Conservation (phyloP, 2,113 vertebrate genomes). For the Falcunculus frontatus region DNA sequence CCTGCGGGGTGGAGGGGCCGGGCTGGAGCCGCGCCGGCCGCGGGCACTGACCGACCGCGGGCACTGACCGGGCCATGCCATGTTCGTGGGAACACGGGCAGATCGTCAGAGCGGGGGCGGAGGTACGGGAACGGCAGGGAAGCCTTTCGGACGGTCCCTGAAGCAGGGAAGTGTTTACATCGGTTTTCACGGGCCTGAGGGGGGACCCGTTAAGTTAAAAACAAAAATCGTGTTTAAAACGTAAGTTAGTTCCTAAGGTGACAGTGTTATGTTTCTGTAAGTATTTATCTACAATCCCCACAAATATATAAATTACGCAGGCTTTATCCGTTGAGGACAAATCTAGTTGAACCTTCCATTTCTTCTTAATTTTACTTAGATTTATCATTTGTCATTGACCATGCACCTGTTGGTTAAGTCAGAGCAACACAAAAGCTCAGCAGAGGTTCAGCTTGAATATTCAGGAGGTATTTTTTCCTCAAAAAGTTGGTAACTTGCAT, state of each 20-base stretch:
- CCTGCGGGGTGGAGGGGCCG: neutral
- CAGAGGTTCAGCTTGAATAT: neutral
- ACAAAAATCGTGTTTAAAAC: neutral
- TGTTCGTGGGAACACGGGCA: fast-evolving
- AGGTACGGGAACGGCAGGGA: fast-evolving
- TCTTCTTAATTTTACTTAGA: neutral
- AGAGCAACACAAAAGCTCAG: neutral
- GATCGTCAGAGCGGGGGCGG: fast-evolving
- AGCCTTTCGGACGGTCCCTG: neutral
- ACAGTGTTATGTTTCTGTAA: neutral
- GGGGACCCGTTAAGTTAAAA: neutral
- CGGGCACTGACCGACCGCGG: too few species aligned
- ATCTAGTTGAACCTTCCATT: fast-evolving
- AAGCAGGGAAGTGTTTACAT: neutral
- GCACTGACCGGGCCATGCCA: fast-evolving
- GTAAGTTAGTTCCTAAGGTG: too few species aligned
- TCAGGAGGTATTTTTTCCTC: neutral
- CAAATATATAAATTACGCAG: neutral
- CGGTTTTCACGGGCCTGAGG: neutral
- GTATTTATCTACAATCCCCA: neutral
- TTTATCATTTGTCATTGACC: neutral
- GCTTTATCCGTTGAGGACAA: neutral
- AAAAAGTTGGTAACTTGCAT: fast-evolving
- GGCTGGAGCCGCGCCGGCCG: neutral
- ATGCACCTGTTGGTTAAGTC: fast-evolving